phyloP scores from a whole-genome alignment of 2,888 invertebrate species.

The Chelonus formosanus region DNA sequence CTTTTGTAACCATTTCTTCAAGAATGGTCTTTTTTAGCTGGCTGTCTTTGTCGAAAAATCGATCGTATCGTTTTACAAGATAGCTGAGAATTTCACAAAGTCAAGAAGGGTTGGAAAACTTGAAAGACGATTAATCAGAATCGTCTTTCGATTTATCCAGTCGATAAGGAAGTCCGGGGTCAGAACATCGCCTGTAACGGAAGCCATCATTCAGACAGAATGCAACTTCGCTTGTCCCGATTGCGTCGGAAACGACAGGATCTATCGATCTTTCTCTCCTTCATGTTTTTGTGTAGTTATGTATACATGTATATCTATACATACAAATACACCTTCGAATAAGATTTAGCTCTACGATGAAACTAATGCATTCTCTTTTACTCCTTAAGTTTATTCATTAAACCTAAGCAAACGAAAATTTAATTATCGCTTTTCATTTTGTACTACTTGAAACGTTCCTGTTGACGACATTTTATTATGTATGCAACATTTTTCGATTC shows the following conservation, averaged over 20 bases:
- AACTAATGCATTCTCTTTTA: slow-evolving; percentile 10
- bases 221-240: slow-evolving; percentile 37
- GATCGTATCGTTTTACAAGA: background rate
- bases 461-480: background rate
- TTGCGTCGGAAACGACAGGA: slow-evolving; percentile 32
- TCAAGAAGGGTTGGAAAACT: slow-evolving; percentile 13
- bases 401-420: slow-evolving; percentile 21
- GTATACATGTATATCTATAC: too few species aligned
- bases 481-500: slow-evolving; percentile 8
- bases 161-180: slow-evolving; percentile 39
- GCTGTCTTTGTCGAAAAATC: too few species aligned
- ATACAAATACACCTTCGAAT: background rate
- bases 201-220: slow-evolving; percentile 44
- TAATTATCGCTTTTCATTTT: slow-evolving; percentile 30
- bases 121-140: slow-evolving; percentile 43
- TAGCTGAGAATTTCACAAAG: background rate
- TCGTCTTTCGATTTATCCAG: slow-evolving; percentile 44
- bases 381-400: background rate
- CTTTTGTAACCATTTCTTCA: too few species aligned
- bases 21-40: too few species aligned
- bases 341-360: slow-evolving; percentile 6
- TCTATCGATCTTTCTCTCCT: slow-evolving; percentile 26
- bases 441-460: slow-evolving; percentile 20
- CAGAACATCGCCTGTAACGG: slow-evolving; percentile 35
- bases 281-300: background rate